Base-by-base conservation (phyloP, 2,113 vertebrate species). In the Syngnathus scovelli region DNA sequence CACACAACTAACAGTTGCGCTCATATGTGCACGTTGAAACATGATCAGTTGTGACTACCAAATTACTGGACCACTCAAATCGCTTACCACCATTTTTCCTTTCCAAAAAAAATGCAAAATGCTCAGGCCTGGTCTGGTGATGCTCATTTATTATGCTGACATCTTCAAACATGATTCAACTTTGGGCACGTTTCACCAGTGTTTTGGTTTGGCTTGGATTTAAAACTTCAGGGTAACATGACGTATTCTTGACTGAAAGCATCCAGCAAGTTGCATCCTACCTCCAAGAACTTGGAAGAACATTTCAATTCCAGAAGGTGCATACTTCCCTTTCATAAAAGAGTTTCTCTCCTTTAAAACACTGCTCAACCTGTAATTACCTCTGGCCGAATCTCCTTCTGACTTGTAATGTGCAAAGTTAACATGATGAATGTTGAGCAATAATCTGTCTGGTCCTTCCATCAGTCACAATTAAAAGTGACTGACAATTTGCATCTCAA, bases 391-490 rank as follows among this genome's bases (percentile, higher is more conserved):
- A 85, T 89, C 85, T 85, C 78, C 78, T 85, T 84, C 71, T 76
- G 79, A 70, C 78, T 80, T 72, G 69, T 88, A 82, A 84, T 87
- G 84, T 79, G 73, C 64, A 80, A 83, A 78, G 82, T 84, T 84
- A 79, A 81, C 62, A 76, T 87, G 83, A 84, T 83, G 78, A 83
- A 86, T 70, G 54, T 77, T 27, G 13, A 71, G 80, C 71, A 77
- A 81, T 85, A 81, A 78, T 78, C 81, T 77, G 67, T 80, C 62
- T 62, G 58, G 13, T 7, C 39, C 78, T 69, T 58, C 80, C 78
- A 88, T 87, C 82, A 77, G 76, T 87, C 81, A 82, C 75, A 75
- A 83, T 83, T 85, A 85, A 84, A 83, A 83, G 52, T 58, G 66
- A 66, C 62, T 23, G 67, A 68, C 77, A 71, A 78, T 76, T 43